Base-by-base conservation (phyloP, 2,797 vertebrate genomes). In the Hipposideros larvatus region DNA sequence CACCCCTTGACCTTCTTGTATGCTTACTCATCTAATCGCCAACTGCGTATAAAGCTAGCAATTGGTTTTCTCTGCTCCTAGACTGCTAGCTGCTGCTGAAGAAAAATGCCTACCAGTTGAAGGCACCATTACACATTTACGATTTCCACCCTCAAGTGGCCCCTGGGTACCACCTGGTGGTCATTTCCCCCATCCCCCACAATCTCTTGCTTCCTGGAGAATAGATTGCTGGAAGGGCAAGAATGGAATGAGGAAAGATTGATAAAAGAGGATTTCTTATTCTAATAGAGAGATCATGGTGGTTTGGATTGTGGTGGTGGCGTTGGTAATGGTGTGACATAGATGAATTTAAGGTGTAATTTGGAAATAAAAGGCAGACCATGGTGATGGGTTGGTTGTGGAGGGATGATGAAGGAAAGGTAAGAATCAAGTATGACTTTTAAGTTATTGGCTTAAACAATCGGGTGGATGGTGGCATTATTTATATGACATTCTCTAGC, bases 381-480 rank as follows among this genome's bases (percentile, higher is more conserved):
- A 1, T 61, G 46, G 34, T 61, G 21, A 66, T 79, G 19, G 51
- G 34, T 61, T 86, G 79, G 51, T 57, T 84, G 34, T 34, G 24
- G 10, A 28, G 7, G 16, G 8, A 34, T 68, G 22, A 18, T 61
- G 55, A 92, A 66, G 61, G 16, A 65, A 87, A 90, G 41, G 18
- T 65, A 89, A 91, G 80, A 83, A 80, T 84, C 21, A 80, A 90
- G 19, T 68, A 43, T 79, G 65, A 79, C 70, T 93, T 87, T 31
- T 59, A 31, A 68, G 19, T 65, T 51, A 85, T 5, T 90, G 59
- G 10, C 46, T 95, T 57, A 48, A 73, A 43, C 66, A 86, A 15
- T 78, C 77, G 24, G 48, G 5, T 11, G 0, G 31, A 57, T 68
- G 55, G 22, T 61, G 31, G 63, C 8, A 6, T 82, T 78, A 14